Conservation (phyloP, 2,888 invertebrate species). For the Phlogophora meticulosa region DNA sequence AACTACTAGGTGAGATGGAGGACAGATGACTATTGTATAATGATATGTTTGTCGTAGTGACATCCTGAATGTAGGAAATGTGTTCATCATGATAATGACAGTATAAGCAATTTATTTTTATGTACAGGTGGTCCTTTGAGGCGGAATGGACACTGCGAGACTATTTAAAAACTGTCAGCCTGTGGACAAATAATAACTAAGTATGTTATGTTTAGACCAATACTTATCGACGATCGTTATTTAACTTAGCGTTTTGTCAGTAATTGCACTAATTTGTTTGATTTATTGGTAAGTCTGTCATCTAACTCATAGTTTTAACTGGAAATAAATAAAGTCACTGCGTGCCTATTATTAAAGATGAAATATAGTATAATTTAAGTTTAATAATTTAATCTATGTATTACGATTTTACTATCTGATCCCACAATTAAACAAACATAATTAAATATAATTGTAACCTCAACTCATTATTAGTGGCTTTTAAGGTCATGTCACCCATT, state of each 20-base stretch:
- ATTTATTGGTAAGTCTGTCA: neutral
- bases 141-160: neutral
- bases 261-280: neutral
- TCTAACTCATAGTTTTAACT: neutral
- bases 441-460: no score
- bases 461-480: no score
- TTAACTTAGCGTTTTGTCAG: neutral
- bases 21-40: slow-evolving; percentile 50
- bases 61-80: slow-evolving; percentile 45
- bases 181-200: neutral
- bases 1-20: slow-evolving; percentile 3
- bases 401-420: no score
- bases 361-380: no score
- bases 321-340: no score
- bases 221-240: slow-evolving; percentile 1
- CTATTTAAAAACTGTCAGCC: neutral
- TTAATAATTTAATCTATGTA: no score
- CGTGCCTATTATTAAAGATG: no score
- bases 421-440: no score
- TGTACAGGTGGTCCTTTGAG: neutral
- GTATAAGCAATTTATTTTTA: neutral
- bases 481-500: no score
- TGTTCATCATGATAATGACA: slow-evolving; percentile 16
- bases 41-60: slow-evolving; percentile 37
- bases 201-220: neutral